phyloP scores from a whole-genome alignment of 2,888 invertebrate genomes.

The Reticulitermes lucifugus region DNA sequence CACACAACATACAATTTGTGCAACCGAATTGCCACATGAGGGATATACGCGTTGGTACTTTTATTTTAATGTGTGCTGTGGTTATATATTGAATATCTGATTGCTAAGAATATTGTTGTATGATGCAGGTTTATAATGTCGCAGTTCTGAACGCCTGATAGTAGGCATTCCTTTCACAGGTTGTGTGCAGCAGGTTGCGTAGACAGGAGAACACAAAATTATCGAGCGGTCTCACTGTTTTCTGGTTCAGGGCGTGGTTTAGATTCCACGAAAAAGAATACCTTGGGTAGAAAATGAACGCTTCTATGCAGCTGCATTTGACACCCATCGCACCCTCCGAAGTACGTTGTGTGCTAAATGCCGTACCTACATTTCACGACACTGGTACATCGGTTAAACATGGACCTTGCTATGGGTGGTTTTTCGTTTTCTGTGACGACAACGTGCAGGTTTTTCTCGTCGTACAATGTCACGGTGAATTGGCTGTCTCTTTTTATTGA shows the following conservation, averaged over 20 bases:
- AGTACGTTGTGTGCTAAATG: no score
- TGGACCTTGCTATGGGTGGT: no score
- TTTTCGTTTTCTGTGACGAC: no score
- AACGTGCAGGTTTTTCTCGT: background rate
- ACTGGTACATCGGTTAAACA: no score
- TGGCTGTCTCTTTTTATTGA: background rate
- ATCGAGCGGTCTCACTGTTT: constrained; percentile 42
- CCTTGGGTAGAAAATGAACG: background rate
- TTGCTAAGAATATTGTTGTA: background rate
- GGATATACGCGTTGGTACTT: background rate
- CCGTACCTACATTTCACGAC: no score
- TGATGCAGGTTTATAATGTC: background rate
- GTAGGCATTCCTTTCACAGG: constrained; percentile 30
- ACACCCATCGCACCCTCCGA: no score
- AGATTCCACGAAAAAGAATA: background rate
- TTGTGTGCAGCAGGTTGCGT: constrained; percentile 40
- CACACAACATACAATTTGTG: background rate
- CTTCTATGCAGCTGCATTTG: background rate
- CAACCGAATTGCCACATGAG: background rate
- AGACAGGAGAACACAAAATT: constrained; percentile 36
- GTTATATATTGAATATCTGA: no score
- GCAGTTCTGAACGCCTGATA: constrained; percentile 13
- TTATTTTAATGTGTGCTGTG: no score
- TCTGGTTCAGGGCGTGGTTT: constrained; percentile 43
- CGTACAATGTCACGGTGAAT: background rate